Conservation (phyloP, 2,113 vertebrate genomes). For the Cephalopterus ornatus region DNA sequence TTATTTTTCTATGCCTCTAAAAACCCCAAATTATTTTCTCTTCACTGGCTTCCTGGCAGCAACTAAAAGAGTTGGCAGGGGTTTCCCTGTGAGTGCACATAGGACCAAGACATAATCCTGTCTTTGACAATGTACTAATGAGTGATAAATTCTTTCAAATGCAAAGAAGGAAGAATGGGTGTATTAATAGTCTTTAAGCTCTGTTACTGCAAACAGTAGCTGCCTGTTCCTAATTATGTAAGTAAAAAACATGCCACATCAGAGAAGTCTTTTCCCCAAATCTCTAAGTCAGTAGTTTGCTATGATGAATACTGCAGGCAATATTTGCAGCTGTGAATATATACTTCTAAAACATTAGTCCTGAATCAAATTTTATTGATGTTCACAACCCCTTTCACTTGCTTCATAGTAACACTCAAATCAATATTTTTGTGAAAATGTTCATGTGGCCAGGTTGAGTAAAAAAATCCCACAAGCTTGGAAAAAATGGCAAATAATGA, state of each 20-base stretch:
- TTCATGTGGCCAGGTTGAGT: not conserved
- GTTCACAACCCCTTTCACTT: not conserved
- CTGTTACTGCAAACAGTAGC: slow-evolving; percentile 1
- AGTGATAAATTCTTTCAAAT: slow-evolving; percentile 53
- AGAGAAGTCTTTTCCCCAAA: not conserved
- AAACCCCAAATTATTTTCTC: not conserved
- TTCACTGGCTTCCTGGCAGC: slow-evolving; percentile 32
- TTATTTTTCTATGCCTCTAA: not conserved
- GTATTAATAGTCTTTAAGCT: slow-evolving; percentile 46
- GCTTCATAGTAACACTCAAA: not conserved
- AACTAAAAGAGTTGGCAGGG: not conserved
- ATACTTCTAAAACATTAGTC: not conserved
- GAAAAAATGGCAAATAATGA: not conserved
- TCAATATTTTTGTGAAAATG: not conserved
- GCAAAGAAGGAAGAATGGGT: slow-evolving; percentile 12
- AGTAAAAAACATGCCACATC: not conserved
- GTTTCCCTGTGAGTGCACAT: not conserved
- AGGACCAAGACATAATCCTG: slow-evolving; percentile 47
- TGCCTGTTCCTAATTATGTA: slow-evolving; percentile 14
- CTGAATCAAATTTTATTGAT: not conserved
- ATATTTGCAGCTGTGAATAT: not conserved
- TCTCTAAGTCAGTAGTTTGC: not conserved
- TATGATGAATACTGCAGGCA: not conserved
- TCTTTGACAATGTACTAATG: slow-evolving; percentile 58
- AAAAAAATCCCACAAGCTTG: not conserved